Conservation (phyloP, 2,113 vertebrate genomes). For the Dromiciops gliroides region DNA sequence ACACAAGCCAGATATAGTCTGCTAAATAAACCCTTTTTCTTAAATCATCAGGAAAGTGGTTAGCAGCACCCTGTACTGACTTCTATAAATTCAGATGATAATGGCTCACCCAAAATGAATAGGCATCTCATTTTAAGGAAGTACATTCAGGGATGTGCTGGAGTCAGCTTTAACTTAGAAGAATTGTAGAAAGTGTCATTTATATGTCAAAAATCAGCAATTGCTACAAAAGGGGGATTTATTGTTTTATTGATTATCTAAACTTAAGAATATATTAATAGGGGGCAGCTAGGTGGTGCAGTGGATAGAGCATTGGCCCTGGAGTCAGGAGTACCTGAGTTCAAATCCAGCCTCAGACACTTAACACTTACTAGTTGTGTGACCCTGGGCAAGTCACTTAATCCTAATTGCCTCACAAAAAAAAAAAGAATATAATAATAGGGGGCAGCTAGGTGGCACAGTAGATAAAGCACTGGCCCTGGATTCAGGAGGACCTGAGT, state of each 20-base stretch:
- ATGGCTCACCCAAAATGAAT: constrained; percentile 64
- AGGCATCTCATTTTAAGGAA: constrained; percentile 16
- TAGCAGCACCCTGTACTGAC: constrained; percentile 58
- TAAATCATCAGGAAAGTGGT: constrained; percentile 59
- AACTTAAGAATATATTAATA: background rate
- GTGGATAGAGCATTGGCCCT: too few relatives aligned
- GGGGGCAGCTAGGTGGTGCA: too few relatives aligned
- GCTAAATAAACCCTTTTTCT: constrained; percentile 54
- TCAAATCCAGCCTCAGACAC: too few relatives aligned
- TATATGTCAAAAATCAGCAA: background rate
- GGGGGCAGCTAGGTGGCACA: too few relatives aligned
- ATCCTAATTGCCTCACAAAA: too few relatives aligned
- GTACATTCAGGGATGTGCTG: background rate
- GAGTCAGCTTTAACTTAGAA: background rate
- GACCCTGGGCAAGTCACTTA: too few relatives aligned
- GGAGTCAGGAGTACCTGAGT: too few relatives aligned
- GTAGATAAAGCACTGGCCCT: too few relatives aligned
- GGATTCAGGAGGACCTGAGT: too few relatives aligned
- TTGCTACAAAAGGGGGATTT: background rate
- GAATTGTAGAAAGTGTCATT: background rate
- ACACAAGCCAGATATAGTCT: constrained; percentile 31
- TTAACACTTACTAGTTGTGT: too few relatives aligned
- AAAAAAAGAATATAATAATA: too few relatives aligned
- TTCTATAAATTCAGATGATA: constrained; percentile 65
- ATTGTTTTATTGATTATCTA: background rate